Base-by-base conservation (phyloP, 2,113 vertebrate genomes). In the Serilophus lunatus region DNA sequence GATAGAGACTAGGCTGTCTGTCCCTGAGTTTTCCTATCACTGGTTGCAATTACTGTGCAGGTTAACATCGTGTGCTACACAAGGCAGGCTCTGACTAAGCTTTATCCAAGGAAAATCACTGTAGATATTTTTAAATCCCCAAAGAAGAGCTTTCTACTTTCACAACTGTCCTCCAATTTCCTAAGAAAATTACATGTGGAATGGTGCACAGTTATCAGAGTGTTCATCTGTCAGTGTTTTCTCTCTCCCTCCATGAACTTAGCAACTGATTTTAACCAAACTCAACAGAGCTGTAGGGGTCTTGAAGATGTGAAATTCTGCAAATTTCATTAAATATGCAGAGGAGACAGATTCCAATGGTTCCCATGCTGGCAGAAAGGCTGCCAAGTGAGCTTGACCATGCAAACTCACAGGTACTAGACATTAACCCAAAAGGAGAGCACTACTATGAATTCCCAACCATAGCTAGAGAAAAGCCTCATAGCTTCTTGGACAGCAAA, bases 11-110 rank as follows among this genome's bases (percentile, higher is more conserved):
- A 49, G 14, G 20, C 18, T 70, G 33, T 20, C 50, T 64, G 31
- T 47, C 50, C 23, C 4, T 45, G 38, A 86, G 12, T 25, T 93
- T 20, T 80, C 20, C 42, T 24, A 33, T 47, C 0, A 0, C 44
- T 51, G n/a, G 18, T 4, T 70, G 61, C 59, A 25, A 45, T 51
- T 80, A 24, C n/a, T 54, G 22, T 0, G 1, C 36, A 54, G n/a
- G 28, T 47, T 79, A 93, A 82, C 13, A 3, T 7, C 18, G 2
- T 54, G 25, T 14, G 23, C 35, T 82, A 51, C 33, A 18, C 8
- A 38, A 53, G 70, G 40, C 53, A 70, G 45, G 5, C 18, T 92
- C 56, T 17, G 14, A 59, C 4, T 36, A 63, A 57, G 23, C 11
- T n/a, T 69, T 74, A 33, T 18, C 61, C 54, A n/a, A 78, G 12